Conservation (phyloP, 2,888 invertebrate species). For the Tricholauxania praeusta region DNA sequence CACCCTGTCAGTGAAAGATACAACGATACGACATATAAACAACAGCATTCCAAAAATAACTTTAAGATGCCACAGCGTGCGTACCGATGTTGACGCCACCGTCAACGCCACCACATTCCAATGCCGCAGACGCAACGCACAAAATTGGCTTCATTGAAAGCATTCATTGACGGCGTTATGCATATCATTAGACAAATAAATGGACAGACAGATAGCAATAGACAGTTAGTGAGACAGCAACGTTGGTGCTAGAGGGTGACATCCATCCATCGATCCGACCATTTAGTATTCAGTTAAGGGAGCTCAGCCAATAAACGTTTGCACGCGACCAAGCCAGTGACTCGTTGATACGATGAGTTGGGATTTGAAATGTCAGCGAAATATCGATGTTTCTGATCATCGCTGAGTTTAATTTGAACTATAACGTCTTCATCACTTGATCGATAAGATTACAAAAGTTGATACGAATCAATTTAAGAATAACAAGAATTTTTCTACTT, state of each 20-base stretch:
- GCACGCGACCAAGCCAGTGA: conserved; percentile 9
- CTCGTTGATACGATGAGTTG: neutral
- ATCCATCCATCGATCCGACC: neutral
- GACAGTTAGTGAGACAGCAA: neutral
- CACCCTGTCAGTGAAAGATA: no score
- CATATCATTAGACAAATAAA: neutral
- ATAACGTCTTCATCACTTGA: no score
- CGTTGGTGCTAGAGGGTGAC: conserved; percentile 8
- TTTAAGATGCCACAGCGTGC: no score
- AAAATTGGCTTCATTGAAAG: conserved; percentile 11
- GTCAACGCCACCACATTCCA: neutral
- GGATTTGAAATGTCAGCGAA: no score
- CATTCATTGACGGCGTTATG: conserved; percentile 1
- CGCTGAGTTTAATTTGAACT: no score
- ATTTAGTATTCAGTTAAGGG: neutral
- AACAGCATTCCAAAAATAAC: no score
- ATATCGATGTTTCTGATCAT: no score
- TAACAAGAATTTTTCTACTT: no score
- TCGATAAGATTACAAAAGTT: no score
- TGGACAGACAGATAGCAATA: neutral
- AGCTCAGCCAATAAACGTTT: conserved; percentile 18
- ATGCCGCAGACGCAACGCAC: conserved; percentile 8
- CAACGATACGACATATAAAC: no score
- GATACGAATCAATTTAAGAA: no score
- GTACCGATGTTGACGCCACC: no score